Conservation (phyloP, 2,888 invertebrate species). For the Julus scanicus region DNA sequence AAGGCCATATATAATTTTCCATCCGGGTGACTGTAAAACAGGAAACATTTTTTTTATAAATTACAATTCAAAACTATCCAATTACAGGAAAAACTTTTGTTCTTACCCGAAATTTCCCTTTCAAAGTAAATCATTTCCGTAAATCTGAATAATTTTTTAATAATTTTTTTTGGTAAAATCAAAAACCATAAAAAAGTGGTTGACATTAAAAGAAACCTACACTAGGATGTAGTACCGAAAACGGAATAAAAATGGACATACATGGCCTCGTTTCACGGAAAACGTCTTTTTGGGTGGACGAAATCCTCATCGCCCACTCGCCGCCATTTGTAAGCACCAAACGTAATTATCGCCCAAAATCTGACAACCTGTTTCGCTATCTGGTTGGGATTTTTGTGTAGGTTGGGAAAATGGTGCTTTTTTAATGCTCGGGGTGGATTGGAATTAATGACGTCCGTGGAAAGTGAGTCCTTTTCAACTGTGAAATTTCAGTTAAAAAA, state of each 20-base stretch:
- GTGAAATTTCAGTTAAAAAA: too few species aligned
- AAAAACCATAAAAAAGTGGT: not conserved
- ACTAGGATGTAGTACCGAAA: not conserved
- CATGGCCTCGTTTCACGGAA: constrained; percentile 17
- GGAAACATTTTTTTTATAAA: not conserved
- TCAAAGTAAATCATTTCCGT: not conserved
- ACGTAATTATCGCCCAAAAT: too few species aligned
- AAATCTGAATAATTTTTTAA: not conserved
- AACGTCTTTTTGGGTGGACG: constrained; percentile 17
- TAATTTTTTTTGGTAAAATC: not conserved
- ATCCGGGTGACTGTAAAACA: not conserved
- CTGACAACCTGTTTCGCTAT: too few species aligned
- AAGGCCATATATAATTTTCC: too few species aligned
- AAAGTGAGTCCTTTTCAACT: too few species aligned
- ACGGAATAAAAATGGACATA: not conserved
- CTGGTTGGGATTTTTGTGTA: too few species aligned
- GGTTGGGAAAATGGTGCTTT: too few species aligned
- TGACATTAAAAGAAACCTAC: not conserved
- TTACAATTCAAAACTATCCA: not conserved
- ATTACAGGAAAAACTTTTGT: not conserved
- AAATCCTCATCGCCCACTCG: not conserved
- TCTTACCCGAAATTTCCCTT: not conserved
- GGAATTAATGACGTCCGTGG: too few species aligned
- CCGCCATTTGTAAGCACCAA: not conserved
- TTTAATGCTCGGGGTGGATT: too few species aligned